phyloP scores from a whole-genome alignment of 2,113 vertebrate species.

The Clarias macrocephalus region DNA sequence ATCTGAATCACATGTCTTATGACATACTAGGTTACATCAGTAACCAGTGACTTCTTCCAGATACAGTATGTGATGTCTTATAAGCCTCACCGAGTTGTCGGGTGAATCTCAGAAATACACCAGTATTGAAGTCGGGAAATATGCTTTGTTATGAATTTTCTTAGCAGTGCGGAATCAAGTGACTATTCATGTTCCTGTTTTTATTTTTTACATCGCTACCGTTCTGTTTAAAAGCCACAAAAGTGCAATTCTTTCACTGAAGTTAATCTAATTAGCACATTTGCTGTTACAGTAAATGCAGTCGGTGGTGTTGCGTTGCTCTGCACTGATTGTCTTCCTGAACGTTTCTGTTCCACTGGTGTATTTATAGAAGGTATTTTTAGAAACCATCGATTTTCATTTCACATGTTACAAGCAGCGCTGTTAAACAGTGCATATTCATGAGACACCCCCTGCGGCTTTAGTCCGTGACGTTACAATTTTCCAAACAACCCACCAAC shows the following conservation, averaged over 20 bases:
- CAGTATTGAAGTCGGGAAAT: neutral
- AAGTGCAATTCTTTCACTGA: neutral
- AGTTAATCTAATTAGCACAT: conserved; percentile 4
- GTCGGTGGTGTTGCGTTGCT: neutral
- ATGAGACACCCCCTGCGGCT: neutral
- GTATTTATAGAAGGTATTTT: conserved; percentile 19
- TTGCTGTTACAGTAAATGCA: neutral
- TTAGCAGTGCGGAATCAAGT: neutral
- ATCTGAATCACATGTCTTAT: neutral
- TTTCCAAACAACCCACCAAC: neutral
- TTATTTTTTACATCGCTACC: neutral
- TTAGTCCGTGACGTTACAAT: neutral
- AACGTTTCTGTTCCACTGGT: neutral
- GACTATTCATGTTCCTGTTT: neutral
- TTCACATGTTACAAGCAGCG: neutral
- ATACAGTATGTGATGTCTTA: neutral
- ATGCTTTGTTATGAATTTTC: neutral
- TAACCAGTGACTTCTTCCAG: neutral
- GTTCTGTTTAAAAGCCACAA: neutral
- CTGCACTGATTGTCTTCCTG: neutral
- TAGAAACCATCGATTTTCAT: neutral
- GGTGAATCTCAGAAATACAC: neutral
- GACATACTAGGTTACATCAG: neutral
- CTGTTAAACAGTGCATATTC: conserved; percentile 6
- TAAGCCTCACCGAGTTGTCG: neutral